Evolutionary conservation across 1,140 invertebrate species (phyloP).

Genomic region (Penaeus indicus): DNA sequence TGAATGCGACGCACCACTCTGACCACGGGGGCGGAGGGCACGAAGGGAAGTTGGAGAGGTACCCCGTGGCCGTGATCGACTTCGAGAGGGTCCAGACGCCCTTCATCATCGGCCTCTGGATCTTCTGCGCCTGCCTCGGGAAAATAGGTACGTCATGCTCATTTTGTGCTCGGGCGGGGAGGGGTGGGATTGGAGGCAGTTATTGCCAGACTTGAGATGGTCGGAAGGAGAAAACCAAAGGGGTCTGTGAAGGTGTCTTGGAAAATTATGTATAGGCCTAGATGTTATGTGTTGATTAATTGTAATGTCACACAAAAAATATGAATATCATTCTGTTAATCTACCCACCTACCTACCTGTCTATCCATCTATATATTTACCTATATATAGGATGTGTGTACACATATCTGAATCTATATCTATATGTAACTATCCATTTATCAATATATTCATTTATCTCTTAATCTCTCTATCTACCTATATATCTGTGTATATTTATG

Average conservation of each 20-base stretch:
- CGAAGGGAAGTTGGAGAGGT: constrained; percentile 71
- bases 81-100: constrained; percentile 91
- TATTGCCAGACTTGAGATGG: not conserved
- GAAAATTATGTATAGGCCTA: too few relatives aligned
- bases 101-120: constrained; percentile 94
- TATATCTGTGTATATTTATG: too few relatives aligned
- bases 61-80: constrained; percentile 85
- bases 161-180: not conserved
- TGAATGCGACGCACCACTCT: not conserved
- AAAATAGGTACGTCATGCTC: constrained; percentile 86
- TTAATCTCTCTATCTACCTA: too few relatives aligned
- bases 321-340: too few relatives aligned
- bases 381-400: not conserved
- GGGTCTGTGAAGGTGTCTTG: too few relatives aligned
- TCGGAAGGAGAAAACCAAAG: too few relatives aligned
- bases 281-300: too few relatives aligned
- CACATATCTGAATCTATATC: not conserved
- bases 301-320: too few relatives aligned
- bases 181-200: too few relatives aligned
- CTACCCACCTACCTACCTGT: too few relatives aligned
- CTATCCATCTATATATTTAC: not conserved
- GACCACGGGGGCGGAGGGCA: not conserved
- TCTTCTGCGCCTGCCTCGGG: constrained; percentile 91
- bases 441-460: too few relatives aligned
- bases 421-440: not conserved